These are phyloP conservation scores for Orycteropus afer DNA, from an alignment of 2,113 vertebrate genomes.

Conservation along the genomic window DNA sequence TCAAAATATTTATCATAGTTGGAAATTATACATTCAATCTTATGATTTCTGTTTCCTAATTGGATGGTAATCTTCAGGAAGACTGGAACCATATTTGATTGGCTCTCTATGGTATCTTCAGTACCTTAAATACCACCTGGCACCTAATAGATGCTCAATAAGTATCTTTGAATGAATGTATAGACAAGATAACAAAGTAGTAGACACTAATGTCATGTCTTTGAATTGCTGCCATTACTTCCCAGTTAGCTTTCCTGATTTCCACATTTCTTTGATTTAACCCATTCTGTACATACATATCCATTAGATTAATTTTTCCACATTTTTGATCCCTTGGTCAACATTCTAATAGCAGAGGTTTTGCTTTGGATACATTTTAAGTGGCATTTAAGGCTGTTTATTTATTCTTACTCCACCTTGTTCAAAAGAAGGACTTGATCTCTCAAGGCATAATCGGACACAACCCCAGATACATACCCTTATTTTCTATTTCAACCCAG, in stretches of 20 bases:
- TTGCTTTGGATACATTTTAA: not conserved
- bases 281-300: not conserved
- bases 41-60: not conserved
- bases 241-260: not conserved
- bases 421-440: not conserved
- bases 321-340: not conserved
- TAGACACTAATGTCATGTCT: not conserved
- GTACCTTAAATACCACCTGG: not conserved
- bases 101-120: not conserved
- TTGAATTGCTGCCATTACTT: not conserved
- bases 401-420: not conserved
- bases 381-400: not conserved
- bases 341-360: not conserved
- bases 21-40: not conserved
- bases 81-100: not conserved
- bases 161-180: not conserved
- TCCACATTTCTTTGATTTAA: not conserved
- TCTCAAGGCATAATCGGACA: constrained; percentile 13
- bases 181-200: constrained; percentile 10
- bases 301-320: not conserved
- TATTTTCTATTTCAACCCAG: not conserved
- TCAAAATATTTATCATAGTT: not conserved
- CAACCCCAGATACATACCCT: not conserved
- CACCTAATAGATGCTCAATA: not conserved
- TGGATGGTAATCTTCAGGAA: not conserved